Evolutionary conservation across 2,113 vertebrate species (phyloP).

Genomic region (Amblyopsis rosae): DNA sequence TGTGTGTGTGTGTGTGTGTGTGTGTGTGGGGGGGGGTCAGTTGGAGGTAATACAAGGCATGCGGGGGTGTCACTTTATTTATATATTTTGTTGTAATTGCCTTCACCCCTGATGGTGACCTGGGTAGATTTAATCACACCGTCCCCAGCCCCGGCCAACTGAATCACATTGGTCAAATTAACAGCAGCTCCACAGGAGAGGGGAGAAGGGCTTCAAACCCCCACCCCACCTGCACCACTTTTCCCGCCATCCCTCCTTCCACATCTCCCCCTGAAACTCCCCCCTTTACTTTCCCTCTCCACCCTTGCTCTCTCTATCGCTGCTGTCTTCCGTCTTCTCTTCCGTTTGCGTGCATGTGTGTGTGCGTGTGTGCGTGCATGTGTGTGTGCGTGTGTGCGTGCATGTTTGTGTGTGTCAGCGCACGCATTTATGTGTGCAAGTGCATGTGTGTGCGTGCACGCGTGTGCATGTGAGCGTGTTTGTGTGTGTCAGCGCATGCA

Average conservation of each 20-base stretch:
- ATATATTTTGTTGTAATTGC: constrained; percentile 79
- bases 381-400: background rate
- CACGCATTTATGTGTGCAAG: background rate
- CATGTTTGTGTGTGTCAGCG: no score
- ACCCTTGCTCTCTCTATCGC: background rate
- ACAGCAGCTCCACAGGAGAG: constrained; percentile 62
- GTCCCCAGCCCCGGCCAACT: constrained; percentile 70
- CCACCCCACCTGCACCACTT: background rate
- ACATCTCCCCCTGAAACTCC: background rate
- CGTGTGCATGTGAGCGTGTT: background rate
- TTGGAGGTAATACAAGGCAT: constrained; percentile 29
- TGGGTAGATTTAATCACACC: constrained; percentile 79
- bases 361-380: background rate
- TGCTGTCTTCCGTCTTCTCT: background rate
- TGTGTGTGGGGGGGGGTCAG: background rate
- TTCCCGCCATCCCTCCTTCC: background rate
- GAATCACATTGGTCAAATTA: constrained; percentile 81
- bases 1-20: background rate
- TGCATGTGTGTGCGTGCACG: constrained; percentile 5
- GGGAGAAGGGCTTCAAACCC: constrained; percentile 56
- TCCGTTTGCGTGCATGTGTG: background rate
- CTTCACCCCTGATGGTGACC: constrained; percentile 79
- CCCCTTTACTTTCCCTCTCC: background rate
- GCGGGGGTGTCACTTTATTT: constrained; percentile 70
- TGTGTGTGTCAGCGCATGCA: no score